Conservation (phyloP, 2,113 vertebrate genomes). For the Xyrauchen texanus region DNA sequence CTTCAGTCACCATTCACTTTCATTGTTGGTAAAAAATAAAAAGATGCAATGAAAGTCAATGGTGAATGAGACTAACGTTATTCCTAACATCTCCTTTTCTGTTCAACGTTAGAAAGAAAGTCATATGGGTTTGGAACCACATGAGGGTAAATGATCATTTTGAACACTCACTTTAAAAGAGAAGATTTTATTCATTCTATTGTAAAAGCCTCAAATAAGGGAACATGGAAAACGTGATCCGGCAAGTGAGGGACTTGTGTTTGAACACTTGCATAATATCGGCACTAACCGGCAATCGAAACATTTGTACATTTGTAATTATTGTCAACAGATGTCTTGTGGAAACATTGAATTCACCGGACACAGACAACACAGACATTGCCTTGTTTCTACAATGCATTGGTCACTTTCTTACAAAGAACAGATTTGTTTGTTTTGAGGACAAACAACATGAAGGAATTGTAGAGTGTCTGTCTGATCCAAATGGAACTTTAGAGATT, state of each 20-base stretch:
- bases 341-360: neutral
- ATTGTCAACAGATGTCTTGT: neutral
- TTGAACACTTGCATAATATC: neutral
- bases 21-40: no score
- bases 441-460: neutral
- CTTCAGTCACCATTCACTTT: no score
- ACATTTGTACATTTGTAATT: conserved; percentile 12
- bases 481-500: conserved; percentile 24
- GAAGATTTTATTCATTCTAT: neutral
- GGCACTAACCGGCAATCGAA: neutral
- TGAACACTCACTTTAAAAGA: neutral
- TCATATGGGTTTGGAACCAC: no score
- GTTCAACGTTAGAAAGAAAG: no score
- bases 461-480: neutral
- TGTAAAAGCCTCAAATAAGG: neutral
- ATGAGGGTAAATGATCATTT: no score
- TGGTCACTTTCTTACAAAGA: neutral
- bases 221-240: neutral
- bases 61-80: no score
- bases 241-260: neutral
- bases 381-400: neutral
- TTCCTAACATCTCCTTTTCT: no score
- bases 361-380: neutral
- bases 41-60: no score
- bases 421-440: neutral